Evolutionary conservation across 2,888 invertebrate genomes (phyloP).

Genomic region (Chamaedrilus cognettii): DNA sequence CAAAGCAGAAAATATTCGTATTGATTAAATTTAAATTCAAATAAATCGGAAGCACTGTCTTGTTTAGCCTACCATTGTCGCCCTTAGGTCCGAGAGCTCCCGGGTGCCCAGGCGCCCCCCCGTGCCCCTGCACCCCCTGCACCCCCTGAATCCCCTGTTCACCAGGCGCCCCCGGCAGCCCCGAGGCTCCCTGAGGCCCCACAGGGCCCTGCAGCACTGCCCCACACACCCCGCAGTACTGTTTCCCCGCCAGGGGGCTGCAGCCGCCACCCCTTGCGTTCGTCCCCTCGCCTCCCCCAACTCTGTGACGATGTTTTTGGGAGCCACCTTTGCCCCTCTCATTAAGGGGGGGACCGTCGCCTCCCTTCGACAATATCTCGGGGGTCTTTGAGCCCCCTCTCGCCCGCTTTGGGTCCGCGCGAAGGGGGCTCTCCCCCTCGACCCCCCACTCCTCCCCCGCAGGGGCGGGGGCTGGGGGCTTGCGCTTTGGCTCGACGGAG

Average conservation of each 20-base stretch:
- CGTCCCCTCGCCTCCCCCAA: background rate
- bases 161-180: conserved; percentile 28
- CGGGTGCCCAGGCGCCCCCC: conserved; percentile 26
- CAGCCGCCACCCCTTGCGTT: background rate
- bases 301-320: background rate
- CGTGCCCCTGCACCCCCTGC: conserved; percentile 34
- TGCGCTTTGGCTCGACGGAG: too few relatives aligned
- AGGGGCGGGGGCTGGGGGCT: background rate
- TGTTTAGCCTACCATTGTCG: conserved; percentile 17
- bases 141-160: conserved; percentile 35
- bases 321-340: conserved; percentile 1
- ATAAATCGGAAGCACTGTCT: too few relatives aligned
- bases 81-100: conserved; percentile 27
- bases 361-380: too few relatives aligned
- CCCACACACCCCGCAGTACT: background rate
- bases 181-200: conserved; percentile 17
- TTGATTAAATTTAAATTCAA: too few relatives aligned
- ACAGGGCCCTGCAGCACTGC: background rate
- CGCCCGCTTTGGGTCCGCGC: background rate
- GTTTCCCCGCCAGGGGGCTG: too few relatives aligned
- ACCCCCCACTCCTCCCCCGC: background rate
- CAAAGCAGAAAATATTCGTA: too few relatives aligned
- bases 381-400: conserved; percentile 1
- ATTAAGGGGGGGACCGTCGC: too few relatives aligned
- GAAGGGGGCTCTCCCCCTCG: too few relatives aligned